Evolutionary conservation across 2,113 vertebrate species (phyloP).

Genomic region (Mobula hypostoma): DNA sequence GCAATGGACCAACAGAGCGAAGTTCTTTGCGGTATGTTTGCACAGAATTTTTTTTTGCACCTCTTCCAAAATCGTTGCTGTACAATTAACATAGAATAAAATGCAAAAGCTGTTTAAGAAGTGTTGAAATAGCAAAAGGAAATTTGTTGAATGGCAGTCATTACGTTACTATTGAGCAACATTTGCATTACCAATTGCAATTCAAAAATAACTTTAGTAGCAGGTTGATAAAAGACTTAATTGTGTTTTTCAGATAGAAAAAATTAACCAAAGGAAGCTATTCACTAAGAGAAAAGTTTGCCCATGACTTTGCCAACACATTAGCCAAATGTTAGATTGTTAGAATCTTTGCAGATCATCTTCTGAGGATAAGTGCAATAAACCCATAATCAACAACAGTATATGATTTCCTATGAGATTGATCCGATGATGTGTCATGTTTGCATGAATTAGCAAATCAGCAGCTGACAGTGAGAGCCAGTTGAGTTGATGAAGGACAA

Average conservation of each 20-base stretch:
- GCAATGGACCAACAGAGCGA: background rate
- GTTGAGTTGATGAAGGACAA: background rate
- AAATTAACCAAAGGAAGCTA: background rate
- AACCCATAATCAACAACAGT: background rate
- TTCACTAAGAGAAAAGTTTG: background rate
- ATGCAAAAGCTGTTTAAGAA: background rate
- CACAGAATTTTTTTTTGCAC: background rate
- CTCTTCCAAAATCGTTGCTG: background rate
- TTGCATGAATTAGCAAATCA: background rate
- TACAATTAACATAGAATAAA: background rate
- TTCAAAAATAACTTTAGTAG: background rate
- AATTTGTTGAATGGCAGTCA: background rate
- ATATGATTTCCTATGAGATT: slow-evolving; percentile 18
- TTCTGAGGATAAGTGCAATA: no score
- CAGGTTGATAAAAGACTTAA: background rate
- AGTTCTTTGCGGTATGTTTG: background rate
- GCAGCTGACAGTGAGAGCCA: background rate
- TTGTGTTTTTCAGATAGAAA: background rate
- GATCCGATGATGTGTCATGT: background rate
- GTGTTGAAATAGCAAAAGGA: background rate
- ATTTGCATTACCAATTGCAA: no score
- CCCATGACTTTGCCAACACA: background rate
- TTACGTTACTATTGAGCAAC: background rate
- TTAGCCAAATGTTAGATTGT: slow-evolving; percentile 12
- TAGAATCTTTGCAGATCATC: background rate